Percentiles rank a stretch among this genome's conserved stretches.
Conservation (phyloP, 2,797 vertebrate genomes). For the Siniperca obscura region DNA sequence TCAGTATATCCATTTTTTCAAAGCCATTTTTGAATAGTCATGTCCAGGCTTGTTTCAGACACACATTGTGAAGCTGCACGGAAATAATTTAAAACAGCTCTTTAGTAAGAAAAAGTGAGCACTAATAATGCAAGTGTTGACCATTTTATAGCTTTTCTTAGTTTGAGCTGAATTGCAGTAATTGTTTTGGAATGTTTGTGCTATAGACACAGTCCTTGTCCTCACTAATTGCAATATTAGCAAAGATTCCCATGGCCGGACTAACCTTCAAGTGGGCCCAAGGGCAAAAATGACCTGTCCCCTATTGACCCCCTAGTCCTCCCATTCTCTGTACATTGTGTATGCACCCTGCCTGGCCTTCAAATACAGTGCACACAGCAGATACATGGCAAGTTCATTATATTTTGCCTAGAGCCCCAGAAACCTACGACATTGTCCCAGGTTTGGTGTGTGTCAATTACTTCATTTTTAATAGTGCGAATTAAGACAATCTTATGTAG, state of each 20-base stretch:
- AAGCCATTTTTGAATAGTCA: constrained; percentile 7
- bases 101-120: neutral
- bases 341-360: constrained; percentile 23
- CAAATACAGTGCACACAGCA: neutral
- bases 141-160: neutral
- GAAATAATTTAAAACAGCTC: neutral
- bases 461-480: neutral
- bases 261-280: constrained; percentile 1
- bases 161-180: neutral
- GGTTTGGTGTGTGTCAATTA: neutral
- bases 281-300: constrained; percentile 13
- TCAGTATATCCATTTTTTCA: neutral
- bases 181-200: neutral
- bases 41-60: neutral
- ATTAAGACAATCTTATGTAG: neutral
- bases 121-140: neutral
- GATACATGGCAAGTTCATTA: constrained; percentile 15
- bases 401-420: constrained; percentile 13
- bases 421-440: constrained; percentile 12
- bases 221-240: neutral
- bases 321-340: neutral
- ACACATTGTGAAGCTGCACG: neutral
- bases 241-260: neutral
- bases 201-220: neutral
- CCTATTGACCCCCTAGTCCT: neutral